Conservation (phyloP, 1,140 invertebrate species). For the Drosophila sulfurigaster region DNA sequence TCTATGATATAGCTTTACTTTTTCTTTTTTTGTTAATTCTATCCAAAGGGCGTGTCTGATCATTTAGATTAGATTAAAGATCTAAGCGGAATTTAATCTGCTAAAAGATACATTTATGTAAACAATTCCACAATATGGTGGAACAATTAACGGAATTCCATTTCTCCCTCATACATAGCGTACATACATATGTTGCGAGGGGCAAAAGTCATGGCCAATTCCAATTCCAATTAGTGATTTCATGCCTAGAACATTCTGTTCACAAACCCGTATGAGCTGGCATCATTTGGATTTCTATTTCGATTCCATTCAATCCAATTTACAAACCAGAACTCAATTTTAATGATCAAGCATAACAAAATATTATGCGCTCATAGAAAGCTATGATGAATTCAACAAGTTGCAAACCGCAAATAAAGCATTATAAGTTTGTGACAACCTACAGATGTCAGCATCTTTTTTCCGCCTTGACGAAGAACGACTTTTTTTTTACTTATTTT, state of each 20-base stretch:
- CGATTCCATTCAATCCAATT: neutral
- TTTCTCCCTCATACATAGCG: neutral
- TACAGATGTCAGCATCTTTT: too few relatives aligned
- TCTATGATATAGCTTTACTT: neutral
- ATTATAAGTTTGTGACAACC: too few relatives aligned
- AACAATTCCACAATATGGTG: neutral
- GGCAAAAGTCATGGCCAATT: conserved; percentile 4
- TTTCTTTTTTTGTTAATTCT: neutral
- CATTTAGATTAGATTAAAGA: neutral
- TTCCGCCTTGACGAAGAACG: too few relatives aligned
- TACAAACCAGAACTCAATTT: neutral
- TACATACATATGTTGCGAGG: neutral
- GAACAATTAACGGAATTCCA: neutral
- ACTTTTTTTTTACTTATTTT: too few relatives aligned
- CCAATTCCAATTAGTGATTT: conserved; percentile 2
- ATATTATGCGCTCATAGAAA: neutral
- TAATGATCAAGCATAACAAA: neutral
- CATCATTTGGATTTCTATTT: neutral
- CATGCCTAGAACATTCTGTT: neutral
- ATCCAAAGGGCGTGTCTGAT: conserved; percentile 30
- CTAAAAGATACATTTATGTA: neutral
- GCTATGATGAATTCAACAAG: too few relatives aligned
- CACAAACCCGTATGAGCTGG: neutral
- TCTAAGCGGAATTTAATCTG: neutral
- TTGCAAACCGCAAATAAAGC: too few relatives aligned